Evolutionary conservation across 53 echinoderm and acorn worm species (phyloP).

Genomic region (Astropecten irregularis): DNA sequence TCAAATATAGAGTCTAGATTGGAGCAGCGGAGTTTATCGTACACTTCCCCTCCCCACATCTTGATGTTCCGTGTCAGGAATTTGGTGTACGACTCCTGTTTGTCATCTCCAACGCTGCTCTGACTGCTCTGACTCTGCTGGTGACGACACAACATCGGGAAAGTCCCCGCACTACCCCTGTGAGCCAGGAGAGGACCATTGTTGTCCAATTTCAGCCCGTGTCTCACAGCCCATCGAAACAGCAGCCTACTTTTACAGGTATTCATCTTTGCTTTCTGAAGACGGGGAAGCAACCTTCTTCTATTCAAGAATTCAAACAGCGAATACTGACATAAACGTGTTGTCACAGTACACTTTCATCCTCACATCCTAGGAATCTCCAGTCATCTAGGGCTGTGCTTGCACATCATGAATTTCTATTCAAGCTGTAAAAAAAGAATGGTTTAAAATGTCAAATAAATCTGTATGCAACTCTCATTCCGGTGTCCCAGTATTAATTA

Average conservation of each 20-base stretch:
- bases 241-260: neutral
- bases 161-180: neutral
- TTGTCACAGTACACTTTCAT: too few species aligned
- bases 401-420: too few species aligned
- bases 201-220: neutral
- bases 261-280: too few species aligned
- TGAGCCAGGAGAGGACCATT: neutral
- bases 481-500: too few species aligned
- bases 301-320: too few species aligned
- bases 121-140: conserved; percentile 20
- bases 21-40: conserved; percentile 67
- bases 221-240: neutral
- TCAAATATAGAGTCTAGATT: conserved; percentile 83
- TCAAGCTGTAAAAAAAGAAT: too few species aligned
- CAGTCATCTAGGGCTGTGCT: too few species aligned
- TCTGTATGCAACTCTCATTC: too few species aligned
- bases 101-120: neutral
- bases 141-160: neutral
- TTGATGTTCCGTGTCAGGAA: conserved; percentile 65
- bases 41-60: conserved; percentile 67
- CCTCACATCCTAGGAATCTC: too few species aligned
- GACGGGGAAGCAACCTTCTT: too few species aligned
- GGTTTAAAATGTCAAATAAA: too few species aligned
- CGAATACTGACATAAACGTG: too few species aligned
- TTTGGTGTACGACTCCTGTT: conserved; percentile 43